A percentile compares a stretch with the other conserved stretches of the same genome.
Conservation (phyloP, 2,888 invertebrate species). For the Xestia rhomboidea region DNA sequence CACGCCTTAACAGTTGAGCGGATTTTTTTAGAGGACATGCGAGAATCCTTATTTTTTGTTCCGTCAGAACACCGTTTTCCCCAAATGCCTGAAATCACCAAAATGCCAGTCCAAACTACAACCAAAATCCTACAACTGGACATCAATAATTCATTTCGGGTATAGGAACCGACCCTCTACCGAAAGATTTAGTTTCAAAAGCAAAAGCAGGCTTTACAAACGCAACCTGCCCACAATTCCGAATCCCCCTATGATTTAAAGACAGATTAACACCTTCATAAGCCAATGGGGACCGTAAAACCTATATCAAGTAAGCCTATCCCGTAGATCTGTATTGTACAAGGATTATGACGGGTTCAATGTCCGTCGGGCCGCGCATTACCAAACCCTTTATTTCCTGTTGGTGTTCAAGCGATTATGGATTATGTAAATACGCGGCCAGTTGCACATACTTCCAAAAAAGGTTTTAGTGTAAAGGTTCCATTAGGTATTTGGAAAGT, state of each 20-base stretch:
- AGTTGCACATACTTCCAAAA: constrained; percentile 3
- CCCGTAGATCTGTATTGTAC: constrained; percentile 54
- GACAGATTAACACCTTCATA: constrained; percentile 56
- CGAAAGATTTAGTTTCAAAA: constrained; percentile 20
- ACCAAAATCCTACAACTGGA: neutral
- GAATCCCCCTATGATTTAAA: constrained; percentile 59
- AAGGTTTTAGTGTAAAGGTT: constrained; percentile 21
- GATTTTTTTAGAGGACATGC: neutral
- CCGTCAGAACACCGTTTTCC: neutral
- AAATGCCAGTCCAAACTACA: neutral
- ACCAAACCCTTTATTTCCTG: constrained; percentile 54
- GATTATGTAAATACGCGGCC: constrained; percentile 51
- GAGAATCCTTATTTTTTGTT: neutral
- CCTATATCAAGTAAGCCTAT: constrained; percentile 50
- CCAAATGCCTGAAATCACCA: neutral
- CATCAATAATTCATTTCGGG: neutral
- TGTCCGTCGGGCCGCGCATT: constrained; percentile 45
- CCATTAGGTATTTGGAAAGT: neutral
- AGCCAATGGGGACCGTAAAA: constrained; percentile 52
- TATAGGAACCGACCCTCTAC: neutral
- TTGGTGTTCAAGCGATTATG: constrained; percentile 59
- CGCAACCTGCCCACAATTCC: constrained; percentile 27
- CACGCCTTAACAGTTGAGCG: no score
- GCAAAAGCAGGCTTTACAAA: constrained; percentile 7
- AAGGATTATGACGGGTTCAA: constrained; percentile 62